Percentiles rank a stretch among this genome's conserved stretches.
phyloP scores from a whole-genome alignment of 2,113 vertebrate species.

The Verasper variegatus region DNA sequence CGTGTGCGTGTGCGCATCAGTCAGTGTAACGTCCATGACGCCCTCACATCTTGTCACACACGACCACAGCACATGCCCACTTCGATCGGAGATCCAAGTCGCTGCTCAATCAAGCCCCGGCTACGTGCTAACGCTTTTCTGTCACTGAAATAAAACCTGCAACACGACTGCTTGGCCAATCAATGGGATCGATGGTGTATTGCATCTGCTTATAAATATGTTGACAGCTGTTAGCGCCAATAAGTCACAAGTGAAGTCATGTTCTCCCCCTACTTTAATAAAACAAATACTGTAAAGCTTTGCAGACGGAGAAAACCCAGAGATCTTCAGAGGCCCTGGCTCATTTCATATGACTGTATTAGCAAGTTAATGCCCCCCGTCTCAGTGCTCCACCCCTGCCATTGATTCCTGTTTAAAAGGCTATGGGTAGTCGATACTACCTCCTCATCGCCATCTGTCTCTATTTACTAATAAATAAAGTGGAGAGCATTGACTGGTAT shows the following conservation, averaged over 20 bases:
- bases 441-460: conserved; percentile 90
- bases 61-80: conserved; percentile 30
- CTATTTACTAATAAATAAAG: conserved; percentile 99
- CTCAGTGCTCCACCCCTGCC: conserved; percentile 82
- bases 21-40: conserved; percentile 6
- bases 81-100: conserved; percentile 22
- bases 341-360: conserved; percentile 86
- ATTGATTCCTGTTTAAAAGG: conserved; percentile 90
- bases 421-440: conserved; percentile 90
- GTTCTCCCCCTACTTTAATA: background rate
- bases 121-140: conserved; percentile 81
- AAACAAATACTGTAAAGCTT: conserved; percentile 10
- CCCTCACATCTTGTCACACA: conserved; percentile 38
- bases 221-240: conserved; percentile 54
- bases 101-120: conserved; percentile 14
- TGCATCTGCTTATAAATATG: conserved; percentile 62
- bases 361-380: conserved; percentile 86
- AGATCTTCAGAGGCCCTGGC: conserved; percentile 16
- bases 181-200: conserved; percentile 74
- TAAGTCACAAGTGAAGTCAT: conserved; percentile 28
- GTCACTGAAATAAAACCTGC: conserved; percentile 85
- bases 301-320: conserved; percentile 11
- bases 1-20: conserved; percentile 8
- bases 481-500: conserved; percentile 91
- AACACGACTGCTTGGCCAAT: conserved; percentile 82